Evolutionary conservation across 2,797 vertebrate genomes (phyloP).

Genomic region (Girardinus metallicus): DNA sequence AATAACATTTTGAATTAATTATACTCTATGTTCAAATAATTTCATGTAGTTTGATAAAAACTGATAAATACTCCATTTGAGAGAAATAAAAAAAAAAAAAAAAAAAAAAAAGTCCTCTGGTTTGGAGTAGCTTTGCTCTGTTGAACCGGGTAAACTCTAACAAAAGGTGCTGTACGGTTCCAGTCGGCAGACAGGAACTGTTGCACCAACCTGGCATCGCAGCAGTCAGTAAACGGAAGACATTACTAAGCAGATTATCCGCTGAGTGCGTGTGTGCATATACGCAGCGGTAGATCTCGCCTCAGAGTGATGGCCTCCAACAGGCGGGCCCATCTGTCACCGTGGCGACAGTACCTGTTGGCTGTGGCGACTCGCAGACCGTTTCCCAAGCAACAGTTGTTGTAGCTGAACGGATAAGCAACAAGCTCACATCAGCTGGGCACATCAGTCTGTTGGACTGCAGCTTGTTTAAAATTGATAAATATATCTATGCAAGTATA

Average conservation of each 20-base stretch:
- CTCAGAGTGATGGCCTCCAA: constrained; percentile 67
- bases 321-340: constrained; percentile 80
- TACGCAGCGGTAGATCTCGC: constrained; percentile 36
- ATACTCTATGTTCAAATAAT: not conserved
- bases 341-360: constrained; percentile 63
- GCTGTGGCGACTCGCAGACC: constrained; percentile 65
- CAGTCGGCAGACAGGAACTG: constrained; percentile 36
- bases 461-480: constrained; percentile 19
- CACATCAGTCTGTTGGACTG: constrained; percentile 36
- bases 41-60: not conserved
- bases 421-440: constrained; percentile 45
- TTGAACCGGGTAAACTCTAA: constrained; percentile 5
- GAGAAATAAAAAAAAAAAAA: not conserved
- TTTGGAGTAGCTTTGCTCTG: constrained; percentile 2
- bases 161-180: not conserved
- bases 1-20: not conserved
- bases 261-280: constrained; percentile 11
- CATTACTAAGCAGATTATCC: constrained; percentile 77
- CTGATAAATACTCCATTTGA: not conserved
- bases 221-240: constrained; percentile 73
- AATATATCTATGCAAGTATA: not conserved
- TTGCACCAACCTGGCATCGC: constrained; percentile 56
- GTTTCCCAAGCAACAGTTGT: constrained; percentile 74
- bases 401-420: constrained; percentile 37
- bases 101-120: not conserved